Conservation (phyloP, 2,113 vertebrate species). For the Mustelus asterias region DNA sequence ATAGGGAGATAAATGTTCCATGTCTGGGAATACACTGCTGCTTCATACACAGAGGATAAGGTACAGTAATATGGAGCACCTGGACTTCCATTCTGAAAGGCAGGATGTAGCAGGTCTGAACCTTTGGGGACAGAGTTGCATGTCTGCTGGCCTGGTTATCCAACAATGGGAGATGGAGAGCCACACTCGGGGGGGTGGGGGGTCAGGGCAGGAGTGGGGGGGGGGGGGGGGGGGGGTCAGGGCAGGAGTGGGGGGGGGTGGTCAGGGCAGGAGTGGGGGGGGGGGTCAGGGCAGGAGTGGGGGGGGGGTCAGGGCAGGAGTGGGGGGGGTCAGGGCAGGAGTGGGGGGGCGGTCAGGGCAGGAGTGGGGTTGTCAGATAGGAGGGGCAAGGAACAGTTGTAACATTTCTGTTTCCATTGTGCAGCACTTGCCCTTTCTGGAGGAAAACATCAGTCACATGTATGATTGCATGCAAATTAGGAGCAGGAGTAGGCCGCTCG, state of each 20-base stretch:
- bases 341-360: not conserved
- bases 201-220: not conserved
- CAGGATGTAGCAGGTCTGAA: not conserved
- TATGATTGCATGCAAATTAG: too few species aligned
- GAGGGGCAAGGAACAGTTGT: not conserved
- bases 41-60: not conserved
- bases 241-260: not conserved
- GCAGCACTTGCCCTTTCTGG: not conserved
- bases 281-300: not conserved
- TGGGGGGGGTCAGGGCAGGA: too few species aligned
- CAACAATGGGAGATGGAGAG: not conserved
- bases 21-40: not conserved
- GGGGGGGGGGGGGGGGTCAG: too few species aligned
- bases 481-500: too few species aligned
- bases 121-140: not conserved
- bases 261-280: not conserved
- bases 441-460: not conserved
- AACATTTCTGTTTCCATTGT: not conserved
- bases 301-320: too few species aligned
- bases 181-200: not conserved
- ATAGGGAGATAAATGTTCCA: not conserved
- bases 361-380: not conserved
- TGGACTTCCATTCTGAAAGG: not conserved
- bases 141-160: not conserved
- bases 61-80: not conserved